Percentiles rank a stretch among this genome's conserved stretches.
phyloP scores from a whole-genome alignment of 2,797 vertebrate genomes.

The Hephaestus fuliginosus region DNA sequence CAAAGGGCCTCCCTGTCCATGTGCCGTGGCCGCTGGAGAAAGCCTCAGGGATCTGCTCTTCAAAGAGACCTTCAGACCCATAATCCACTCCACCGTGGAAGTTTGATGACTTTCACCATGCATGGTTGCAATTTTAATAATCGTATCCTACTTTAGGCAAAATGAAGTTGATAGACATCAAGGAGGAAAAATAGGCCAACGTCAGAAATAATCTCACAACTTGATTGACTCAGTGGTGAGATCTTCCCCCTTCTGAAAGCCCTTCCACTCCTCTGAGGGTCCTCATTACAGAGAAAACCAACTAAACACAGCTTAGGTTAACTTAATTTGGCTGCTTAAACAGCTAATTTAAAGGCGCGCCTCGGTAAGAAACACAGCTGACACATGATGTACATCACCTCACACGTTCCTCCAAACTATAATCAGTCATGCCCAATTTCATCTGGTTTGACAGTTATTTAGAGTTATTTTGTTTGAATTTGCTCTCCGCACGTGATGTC shows the following conservation, averaged over 20 bases:
- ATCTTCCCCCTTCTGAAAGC: conserved; percentile 56
- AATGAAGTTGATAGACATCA: conserved; percentile 79
- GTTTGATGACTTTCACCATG: conserved; percentile 75
- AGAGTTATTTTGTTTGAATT: conserved; percentile 45
- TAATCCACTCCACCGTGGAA: conserved; percentile 70
- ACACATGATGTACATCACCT: conserved; percentile 55
- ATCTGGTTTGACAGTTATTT: conserved; percentile 48
- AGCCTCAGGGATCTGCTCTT: conserved; percentile 71
- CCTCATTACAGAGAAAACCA: conserved; percentile 60
- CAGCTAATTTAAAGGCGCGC: conserved; percentile 34
- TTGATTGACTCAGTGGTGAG: conserved; percentile 64
- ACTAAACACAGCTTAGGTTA: conserved; percentile 52
- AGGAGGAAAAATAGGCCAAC: conserved; percentile 73
- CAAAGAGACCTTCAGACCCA: conserved; percentile 72
- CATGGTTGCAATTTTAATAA: conserved; percentile 87
- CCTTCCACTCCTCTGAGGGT: conserved; percentile 25
- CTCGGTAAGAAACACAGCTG: conserved; percentile 32
- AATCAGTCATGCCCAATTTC: conserved; percentile 66
- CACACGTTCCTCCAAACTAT: conserved; percentile 46
- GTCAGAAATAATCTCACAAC: conserved; percentile 78
- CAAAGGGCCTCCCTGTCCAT: conserved; percentile 70
- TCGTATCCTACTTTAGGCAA: conserved; percentile 79
- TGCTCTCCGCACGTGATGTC: not conserved
- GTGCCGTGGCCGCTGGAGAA: conserved; percentile 55
- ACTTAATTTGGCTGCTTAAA: conserved; percentile 59